phyloP scores from a whole-genome alignment of 2,888 invertebrate genomes.

The Incurvaria masculella region DNA sequence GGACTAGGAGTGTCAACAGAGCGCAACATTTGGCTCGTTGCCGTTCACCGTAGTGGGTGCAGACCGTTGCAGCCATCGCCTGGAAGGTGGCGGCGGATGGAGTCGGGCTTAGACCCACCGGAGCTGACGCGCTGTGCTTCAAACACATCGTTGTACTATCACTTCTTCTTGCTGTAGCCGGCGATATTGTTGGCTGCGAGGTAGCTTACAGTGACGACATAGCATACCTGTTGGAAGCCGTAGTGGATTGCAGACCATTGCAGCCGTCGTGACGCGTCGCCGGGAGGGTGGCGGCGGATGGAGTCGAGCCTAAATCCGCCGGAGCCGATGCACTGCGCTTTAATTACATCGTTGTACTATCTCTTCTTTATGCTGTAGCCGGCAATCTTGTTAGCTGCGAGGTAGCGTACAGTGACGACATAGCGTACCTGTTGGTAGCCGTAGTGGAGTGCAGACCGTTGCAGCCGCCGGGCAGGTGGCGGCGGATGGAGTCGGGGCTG shows the following conservation, averaged over 20 bases:
- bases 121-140: constrained; percentile 67
- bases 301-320: constrained; percentile 78
- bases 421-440: constrained; percentile 73
- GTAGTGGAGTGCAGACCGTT: constrained; percentile 78
- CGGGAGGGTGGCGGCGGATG: constrained; percentile 62
- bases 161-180: constrained; percentile 61
- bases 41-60: no score
- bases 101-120: constrained; percentile 75
- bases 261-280: no score
- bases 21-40: no score
- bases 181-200: constrained; percentile 78
- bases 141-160: constrained; percentile 69
- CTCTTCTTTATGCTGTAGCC: constrained; percentile 63
- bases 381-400: constrained; percentile 77
- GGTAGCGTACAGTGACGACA: no score
- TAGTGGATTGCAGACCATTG: constrained; percentile 76
- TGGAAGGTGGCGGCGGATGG: constrained; percentile 62
- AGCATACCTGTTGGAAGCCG: constrained; percentile 67
- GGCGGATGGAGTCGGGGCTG: constrained; percentile 73
- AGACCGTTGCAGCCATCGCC: constrained; percentile 76
- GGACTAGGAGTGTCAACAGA: no score
- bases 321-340: constrained; percentile 64
- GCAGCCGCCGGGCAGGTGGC: constrained; percentile 67
- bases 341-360: constrained; percentile 70
- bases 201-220: no score